Conservation (phyloP, 2,797 vertebrate species). For the Tachyglossus aculeatus region DNA sequence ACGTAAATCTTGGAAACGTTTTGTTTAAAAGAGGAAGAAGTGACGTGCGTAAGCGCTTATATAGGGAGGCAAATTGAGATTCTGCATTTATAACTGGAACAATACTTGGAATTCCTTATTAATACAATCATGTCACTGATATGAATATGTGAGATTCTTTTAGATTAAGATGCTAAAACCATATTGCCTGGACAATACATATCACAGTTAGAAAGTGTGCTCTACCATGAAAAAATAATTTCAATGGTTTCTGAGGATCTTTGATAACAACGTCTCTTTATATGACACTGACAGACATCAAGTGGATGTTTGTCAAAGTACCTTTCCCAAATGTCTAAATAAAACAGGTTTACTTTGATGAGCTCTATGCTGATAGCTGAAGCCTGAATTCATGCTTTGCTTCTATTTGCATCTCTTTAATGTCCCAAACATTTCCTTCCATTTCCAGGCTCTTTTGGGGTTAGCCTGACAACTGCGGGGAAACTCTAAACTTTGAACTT, state of each 20-base stretch:
- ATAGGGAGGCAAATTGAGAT: constrained; percentile 22
- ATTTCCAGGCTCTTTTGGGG: constrained; percentile 42
- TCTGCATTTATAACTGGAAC: constrained; percentile 14
- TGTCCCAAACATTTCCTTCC: constrained; percentile 39
- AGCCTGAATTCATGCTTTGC: constrained; percentile 22
- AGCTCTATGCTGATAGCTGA: constrained; percentile 58
- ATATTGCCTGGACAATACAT: constrained; percentile 64
- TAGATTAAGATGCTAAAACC: constrained; percentile 60
- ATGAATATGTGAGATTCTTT: constrained; percentile 58
- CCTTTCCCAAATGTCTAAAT: constrained; percentile 74
- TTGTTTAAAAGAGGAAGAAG: constrained; percentile 34
- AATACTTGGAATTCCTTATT: constrained; percentile 21
- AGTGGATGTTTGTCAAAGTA: constrained; percentile 69
- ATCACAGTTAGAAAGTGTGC: constrained; percentile 46
- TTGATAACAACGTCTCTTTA: constrained; percentile 70
- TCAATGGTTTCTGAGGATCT: constrained; percentile 65
- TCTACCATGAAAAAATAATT: constrained; percentile 62
- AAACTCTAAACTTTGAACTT: no score
- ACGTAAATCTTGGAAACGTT: constrained; percentile 51
- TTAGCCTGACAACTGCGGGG: no score
- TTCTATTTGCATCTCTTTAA: constrained; percentile 58
- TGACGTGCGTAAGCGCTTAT: constrained; percentile 33
- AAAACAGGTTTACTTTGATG: constrained; percentile 70
- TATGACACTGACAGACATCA: constrained; percentile 68
- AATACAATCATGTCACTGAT: constrained; percentile 46